Conservation (phyloP, 2,797 vertebrate species). For the Microtus agrestis region DNA sequence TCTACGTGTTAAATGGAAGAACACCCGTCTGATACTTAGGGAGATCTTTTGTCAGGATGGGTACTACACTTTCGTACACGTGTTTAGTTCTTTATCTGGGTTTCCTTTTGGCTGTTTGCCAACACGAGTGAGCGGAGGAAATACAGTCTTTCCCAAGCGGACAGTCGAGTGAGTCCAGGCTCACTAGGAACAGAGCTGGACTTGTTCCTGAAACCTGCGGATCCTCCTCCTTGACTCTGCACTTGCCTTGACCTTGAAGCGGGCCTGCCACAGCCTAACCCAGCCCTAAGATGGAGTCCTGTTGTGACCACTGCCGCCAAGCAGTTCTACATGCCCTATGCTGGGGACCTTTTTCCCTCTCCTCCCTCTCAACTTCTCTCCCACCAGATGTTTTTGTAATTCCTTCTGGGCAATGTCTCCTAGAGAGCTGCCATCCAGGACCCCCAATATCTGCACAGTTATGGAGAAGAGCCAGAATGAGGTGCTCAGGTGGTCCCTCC, state of each 20-base stretch:
- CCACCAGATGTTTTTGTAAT: neutral
- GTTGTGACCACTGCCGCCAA: neutral
- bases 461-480: neutral
- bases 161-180: neutral
- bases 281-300: neutral
- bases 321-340: neutral
- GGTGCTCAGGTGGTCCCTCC: neutral
- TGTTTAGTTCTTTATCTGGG: neutral
- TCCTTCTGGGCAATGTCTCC: neutral
- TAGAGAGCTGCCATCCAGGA: neutral
- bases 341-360: neutral
- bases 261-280: neutral
- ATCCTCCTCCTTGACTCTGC: neutral
- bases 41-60: neutral
- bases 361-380: neutral
- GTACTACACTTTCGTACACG: neutral
- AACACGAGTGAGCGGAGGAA: neutral
- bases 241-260: neutral
- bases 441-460: neutral
- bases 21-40: neutral
- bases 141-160: neutral
- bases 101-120: conserved; percentile 32
- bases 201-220: neutral
- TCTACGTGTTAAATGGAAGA: neutral
- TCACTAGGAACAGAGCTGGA: neutral